These are phyloP conservation scores for Cotesia glomerata DNA, from an alignment of 1,140 invertebrate genomes.

Conservation along the genomic window DNA sequence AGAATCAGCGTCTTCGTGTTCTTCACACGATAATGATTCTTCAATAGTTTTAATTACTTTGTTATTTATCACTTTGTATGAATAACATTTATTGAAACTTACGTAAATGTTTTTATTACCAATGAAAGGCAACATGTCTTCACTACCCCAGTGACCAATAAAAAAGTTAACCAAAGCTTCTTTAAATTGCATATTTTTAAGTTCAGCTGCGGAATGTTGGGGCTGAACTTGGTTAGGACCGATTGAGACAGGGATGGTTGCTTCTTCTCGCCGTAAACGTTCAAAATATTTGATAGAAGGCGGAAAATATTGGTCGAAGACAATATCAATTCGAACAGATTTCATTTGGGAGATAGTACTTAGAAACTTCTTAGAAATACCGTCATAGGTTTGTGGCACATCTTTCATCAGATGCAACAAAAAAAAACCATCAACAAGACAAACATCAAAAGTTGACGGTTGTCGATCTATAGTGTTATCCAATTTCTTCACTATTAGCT, in stretches of 20 bases:
- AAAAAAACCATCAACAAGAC: constrained; percentile 45
- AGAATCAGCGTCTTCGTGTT: constrained; percentile 46
- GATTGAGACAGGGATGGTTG: constrained; percentile 18
- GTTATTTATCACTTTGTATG: not conserved
- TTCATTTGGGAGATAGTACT: constrained; percentile 28
- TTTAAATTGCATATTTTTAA: constrained; percentile 45
- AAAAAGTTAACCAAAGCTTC: constrained; percentile 43
- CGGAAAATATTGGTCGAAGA: constrained; percentile 35
- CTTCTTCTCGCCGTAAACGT: constrained; percentile 18
- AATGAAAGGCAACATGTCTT: not conserved
- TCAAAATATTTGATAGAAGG: constrained; percentile 40
- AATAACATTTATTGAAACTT: too few species aligned
- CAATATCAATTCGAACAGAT: not conserved
- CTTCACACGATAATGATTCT: not conserved
- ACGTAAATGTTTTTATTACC: constrained; percentile 20
- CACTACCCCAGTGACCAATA: constrained; percentile 32
- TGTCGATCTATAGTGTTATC: not conserved
- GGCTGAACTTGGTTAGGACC: constrained; percentile 30
- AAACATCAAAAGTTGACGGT: constrained; percentile 34
- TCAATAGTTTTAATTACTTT: constrained; percentile 32
- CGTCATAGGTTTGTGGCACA: constrained; percentile 39
- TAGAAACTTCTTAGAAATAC: constrained; percentile 40
- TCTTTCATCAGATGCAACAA: constrained; percentile 37
- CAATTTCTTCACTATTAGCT: not conserved
- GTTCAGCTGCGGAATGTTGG: constrained; percentile 33